Base-by-base conservation (phyloP, 1,140 invertebrate species). In the Tetramorium parvispinum region DNA sequence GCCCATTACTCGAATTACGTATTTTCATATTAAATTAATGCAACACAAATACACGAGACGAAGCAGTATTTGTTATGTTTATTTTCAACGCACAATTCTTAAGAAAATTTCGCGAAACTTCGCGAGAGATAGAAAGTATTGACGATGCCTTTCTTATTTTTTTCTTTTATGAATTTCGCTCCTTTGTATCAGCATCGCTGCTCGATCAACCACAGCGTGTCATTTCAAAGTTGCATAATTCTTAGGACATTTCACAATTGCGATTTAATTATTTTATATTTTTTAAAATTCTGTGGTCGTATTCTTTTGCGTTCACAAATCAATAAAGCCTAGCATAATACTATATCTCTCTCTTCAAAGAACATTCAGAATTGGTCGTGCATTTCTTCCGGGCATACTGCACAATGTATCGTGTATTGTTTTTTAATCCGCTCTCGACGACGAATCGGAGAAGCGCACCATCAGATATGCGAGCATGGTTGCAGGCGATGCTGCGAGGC, bases 1-100 rank as follows among this genome's bases (percentile, higher is more conserved):
- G 16, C 5, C 21, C 43, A 7, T 79, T 40, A 66, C 18, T 59
- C 24, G 13, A 11, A 59, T 46, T 21, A 57, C 18, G 40, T 73
- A 21, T 8, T n/a, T 65, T 79, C 13, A 37, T 4, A 75, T 59
- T 83, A 49, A 83, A 61, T 81, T 75, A 71, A 75, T 59, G 37
- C 24, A 82, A 2, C 18, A 10, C 10, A 6, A 49, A 24, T 46
- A 46, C 24, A 68, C 10, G 37, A 32, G 53, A 27, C 13, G 43
- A 46, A n/a, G 21, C 5, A 49, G 6, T 49, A 46, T 49, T 83
- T 75, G 61, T 75, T n/a, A 13, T 53, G 13, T 73, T 11, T 4
- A 32, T 53, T 7, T 57, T 16, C 46, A 2, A 10, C 13, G 37
- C 2, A 43, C 7, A 46, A 21, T 16, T 79, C 7, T 24, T 1